Percentiles rank a stretch among this genome's conserved stretches.
These are phyloP conservation scores for Delphinus delphis DNA, from an alignment of 2,113 vertebrate species.

Conservation along the genomic window DNA sequence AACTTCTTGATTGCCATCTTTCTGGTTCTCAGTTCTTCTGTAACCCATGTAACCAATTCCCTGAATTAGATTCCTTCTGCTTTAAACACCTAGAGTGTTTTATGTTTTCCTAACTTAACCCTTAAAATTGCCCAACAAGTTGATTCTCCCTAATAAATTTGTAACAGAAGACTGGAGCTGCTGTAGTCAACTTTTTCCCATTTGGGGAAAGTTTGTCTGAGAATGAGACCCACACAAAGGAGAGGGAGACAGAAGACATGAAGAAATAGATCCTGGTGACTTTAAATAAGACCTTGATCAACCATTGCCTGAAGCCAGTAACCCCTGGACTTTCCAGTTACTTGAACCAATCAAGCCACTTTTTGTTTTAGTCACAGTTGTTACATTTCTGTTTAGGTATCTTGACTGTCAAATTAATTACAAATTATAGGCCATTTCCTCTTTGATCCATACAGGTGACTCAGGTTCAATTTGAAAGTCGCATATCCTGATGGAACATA, in stretches of 20 bases:
- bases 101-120: not conserved
- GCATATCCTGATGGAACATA: not conserved
- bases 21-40: not conserved
- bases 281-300: not conserved
- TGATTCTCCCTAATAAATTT: not conserved
- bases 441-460: not conserved
- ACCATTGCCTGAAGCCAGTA: not conserved
- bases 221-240: not conserved
- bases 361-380: not conserved
- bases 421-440: not conserved
- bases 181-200: not conserved
- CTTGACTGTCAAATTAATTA: not conserved
- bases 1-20: not conserved
- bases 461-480: constrained; percentile 17
- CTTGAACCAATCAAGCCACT: not conserved
- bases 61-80: constrained; percentile 22
- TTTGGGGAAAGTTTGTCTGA: not conserved
- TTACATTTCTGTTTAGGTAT: not conserved
- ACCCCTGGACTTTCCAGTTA: not conserved
- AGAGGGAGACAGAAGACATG: not conserved
- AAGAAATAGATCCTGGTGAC: not conserved
- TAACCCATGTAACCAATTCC: not conserved
- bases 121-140: not conserved
- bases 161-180: not conserved
- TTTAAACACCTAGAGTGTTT: not conserved